Evolutionary conservation across 92 coral and sea anemone genomes (phyloP).

Genomic region (Desmophyllum pertusum): DNA sequence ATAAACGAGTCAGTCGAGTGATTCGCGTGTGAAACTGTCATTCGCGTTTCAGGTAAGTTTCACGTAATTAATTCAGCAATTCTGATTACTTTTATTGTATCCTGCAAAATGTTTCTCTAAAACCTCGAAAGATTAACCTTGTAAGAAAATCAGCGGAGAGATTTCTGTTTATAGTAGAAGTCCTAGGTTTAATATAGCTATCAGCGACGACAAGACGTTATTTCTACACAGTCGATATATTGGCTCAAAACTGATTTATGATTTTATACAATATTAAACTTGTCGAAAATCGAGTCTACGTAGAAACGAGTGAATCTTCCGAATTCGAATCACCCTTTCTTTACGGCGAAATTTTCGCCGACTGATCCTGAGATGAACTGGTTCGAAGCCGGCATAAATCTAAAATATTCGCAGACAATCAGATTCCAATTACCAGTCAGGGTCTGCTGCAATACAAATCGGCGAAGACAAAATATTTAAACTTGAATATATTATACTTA

Average conservation of each 20-base stretch:
- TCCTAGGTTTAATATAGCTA: neutral
- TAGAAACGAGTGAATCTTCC: neutral
- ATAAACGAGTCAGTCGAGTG: neutral
- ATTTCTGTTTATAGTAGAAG: slow-evolving; percentile 1
- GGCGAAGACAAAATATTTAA: too few relatives aligned
- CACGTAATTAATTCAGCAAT: neutral
- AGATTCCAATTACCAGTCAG: neutral
- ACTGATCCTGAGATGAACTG: neutral
- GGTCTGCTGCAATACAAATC: too few relatives aligned
- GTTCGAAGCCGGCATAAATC: neutral
- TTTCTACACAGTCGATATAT: neutral
- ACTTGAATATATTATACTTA: too few relatives aligned
- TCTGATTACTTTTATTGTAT: too few relatives aligned
- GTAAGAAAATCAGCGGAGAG: neutral
- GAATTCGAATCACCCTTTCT: neutral
- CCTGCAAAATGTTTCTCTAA: neutral
- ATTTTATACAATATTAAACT: neutral
- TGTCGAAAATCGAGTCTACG: neutral
- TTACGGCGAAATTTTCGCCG: neutral
- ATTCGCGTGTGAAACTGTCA: neutral
- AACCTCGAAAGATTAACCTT: neutral
- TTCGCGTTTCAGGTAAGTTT: neutral
- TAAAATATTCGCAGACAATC: neutral
- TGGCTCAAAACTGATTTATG: neutral
- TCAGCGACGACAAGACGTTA: neutral